Conservation (phyloP, 1,140 invertebrate species). For the Drosophila prosaltans region DNA sequence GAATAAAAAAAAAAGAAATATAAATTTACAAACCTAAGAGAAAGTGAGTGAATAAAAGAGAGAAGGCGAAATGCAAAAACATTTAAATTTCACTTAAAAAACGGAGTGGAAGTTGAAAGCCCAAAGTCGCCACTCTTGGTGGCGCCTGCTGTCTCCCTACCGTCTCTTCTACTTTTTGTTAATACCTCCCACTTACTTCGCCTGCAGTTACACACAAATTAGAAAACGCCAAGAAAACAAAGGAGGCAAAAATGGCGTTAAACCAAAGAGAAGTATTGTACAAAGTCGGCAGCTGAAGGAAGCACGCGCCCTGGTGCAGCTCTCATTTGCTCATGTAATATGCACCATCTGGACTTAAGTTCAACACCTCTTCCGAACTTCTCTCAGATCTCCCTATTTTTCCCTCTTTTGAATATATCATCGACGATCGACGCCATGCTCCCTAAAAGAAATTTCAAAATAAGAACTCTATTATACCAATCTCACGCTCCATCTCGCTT, state of each 20-base stretch:
- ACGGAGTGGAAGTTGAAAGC: conserved; percentile 53
- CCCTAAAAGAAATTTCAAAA: conserved; percentile 42
- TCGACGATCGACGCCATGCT: conserved; percentile 81
- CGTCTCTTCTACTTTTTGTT: not conserved
- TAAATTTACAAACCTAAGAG: conserved; percentile 32
- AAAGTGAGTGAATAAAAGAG: conserved; percentile 18
- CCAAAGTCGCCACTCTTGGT: conserved; percentile 59
- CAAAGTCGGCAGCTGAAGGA: conserved; percentile 53
- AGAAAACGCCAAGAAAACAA: conserved; percentile 63
- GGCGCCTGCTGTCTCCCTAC: not conserved
- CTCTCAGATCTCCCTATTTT: conserved; percentile 2
- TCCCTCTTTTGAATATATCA: conserved; percentile 82
- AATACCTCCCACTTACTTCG: not conserved
- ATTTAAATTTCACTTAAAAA: conserved; percentile 82
- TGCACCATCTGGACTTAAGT: conserved; percentile 51
- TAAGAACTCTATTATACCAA: not conserved
- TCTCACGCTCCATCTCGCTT: not conserved
- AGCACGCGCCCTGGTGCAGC: not conserved
- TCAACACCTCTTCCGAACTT: not conserved
- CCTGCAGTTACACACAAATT: conserved; percentile 63
- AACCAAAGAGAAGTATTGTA: conserved; percentile 53
- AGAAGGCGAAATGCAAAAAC: conserved; percentile 62
- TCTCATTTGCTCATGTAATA: conserved; percentile 43
- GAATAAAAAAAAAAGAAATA: conserved; percentile 33
- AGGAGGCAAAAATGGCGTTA: conserved; percentile 7